Percentiles rank a stretch among this genome's conserved stretches.
Evolutionary conservation across 2,888 invertebrate species (phyloP).

Genomic region (Sepioteuthis lessoniana): DNA sequence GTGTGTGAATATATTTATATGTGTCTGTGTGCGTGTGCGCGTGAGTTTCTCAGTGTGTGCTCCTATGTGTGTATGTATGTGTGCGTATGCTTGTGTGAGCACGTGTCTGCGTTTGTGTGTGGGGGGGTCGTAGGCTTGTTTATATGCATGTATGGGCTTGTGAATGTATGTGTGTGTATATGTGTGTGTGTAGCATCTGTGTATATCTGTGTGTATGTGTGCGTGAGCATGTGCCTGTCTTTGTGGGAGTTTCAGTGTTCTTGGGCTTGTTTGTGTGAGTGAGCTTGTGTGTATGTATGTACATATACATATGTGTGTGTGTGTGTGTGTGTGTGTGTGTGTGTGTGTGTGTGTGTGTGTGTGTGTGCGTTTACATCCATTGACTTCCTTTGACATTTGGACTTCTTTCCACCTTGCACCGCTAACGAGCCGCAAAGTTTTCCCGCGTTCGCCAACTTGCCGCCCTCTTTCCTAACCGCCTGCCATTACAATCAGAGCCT

Average conservation of each 20-base stretch:
- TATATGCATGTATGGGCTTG: too few species aligned
- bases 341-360: background rate
- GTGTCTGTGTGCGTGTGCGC: background rate
- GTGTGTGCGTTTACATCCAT: background rate
- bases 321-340: background rate
- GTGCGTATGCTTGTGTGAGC: too few species aligned
- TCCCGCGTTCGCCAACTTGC: background rate
- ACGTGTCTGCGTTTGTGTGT: too few species aligned
- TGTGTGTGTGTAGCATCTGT: too few species aligned
- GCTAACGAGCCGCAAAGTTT: conserved; percentile 21
- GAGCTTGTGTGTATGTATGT: background rate
- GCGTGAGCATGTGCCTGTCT: too few species aligned
- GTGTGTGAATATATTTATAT: background rate
- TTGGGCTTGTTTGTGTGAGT: too few species aligned
- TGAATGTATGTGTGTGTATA: too few species aligned
- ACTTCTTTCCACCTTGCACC: background rate
- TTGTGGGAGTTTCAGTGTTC: too few species aligned
- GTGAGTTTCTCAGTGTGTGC: too few species aligned
- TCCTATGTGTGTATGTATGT: too few species aligned
- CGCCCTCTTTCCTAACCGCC: background rate
- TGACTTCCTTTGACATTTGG: background rate
- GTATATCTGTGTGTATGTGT: too few species aligned
- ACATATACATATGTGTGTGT: background rate
- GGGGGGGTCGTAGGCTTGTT: too few species aligned
- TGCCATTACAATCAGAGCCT: conserved; percentile 23